Evolutionary conservation across 2,888 invertebrate species (phyloP).

Genomic region (Ichneumoninae sp.): DNA sequence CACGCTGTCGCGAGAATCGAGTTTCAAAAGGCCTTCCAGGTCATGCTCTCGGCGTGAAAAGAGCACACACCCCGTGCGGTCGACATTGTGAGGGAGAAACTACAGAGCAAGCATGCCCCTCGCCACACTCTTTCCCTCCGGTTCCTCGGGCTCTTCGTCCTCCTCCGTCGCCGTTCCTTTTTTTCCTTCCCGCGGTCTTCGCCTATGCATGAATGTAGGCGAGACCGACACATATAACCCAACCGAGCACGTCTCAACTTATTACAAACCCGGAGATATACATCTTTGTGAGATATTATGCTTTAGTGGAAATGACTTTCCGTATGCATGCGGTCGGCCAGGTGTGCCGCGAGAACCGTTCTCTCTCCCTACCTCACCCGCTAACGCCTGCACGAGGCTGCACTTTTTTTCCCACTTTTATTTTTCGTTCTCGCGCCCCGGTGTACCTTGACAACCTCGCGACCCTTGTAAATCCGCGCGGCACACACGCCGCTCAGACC

Average conservation of each 20-base stretch:
- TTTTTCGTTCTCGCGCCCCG: conserved; percentile 5
- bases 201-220: conserved; percentile 57
- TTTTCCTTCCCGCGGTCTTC: conserved; percentile 45
- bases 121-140: conserved; percentile 43
- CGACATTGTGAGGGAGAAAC: conserved; percentile 56
- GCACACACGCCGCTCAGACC: background rate
- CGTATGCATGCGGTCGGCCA: conserved; percentile 58
- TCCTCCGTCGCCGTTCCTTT: conserved; percentile 41
- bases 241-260: conserved; percentile 58
- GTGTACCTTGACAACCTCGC: conserved; percentile 37
- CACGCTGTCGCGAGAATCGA: conserved; percentile 73
- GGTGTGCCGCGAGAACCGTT: conserved; percentile 30
- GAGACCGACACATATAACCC: conserved; percentile 11
- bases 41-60: conserved; percentile 68
- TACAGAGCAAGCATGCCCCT: background rate
- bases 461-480: conserved; percentile 10
- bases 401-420: background rate
- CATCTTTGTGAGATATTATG: conserved; percentile 70
- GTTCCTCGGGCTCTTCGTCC: conserved; percentile 18
- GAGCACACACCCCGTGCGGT: conserved; percentile 65
- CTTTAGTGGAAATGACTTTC: conserved; percentile 73
- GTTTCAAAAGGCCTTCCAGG: conserved; percentile 74
- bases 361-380: background rate
- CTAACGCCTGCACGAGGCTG: too few species aligned
- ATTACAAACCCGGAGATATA: conserved; percentile 58